Evolutionary conservation across 2,113 vertebrate species (phyloP), one percentile per base, ranked within the genome.

Genomic region (Amblyornis subalaris): DNA sequence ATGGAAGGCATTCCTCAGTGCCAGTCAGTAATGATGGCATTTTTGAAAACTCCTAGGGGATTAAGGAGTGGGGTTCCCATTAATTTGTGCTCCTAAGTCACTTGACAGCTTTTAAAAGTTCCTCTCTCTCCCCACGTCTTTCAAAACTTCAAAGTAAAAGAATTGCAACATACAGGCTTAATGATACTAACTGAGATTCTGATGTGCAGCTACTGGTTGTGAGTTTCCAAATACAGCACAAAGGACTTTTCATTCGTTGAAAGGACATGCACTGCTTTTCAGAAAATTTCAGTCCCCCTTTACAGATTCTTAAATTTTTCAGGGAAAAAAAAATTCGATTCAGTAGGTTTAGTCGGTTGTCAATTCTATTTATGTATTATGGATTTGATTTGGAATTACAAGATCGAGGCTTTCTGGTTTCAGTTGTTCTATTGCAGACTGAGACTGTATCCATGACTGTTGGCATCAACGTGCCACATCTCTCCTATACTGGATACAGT

Each of bases 1-100:
- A 67, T 38, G 36, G 79, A 76, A 89, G 53, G 61, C 48, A 70
- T n/a, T 44, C 70, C 75, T 80, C 75, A 71, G 40, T 22, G 73
- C 66, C 69, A 26, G 62, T 72, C 91, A 78, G 50, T 91, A 94
- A 89, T 11, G 77, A 91, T 47, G 42, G 66, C n/a, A 65, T 78
- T 89, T 95, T 79, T 75, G 54, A 92, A 86, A 92, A 72, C 36
- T 91, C 67, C 70, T 20, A 3, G 20, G 33, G 70, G 77, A 85
- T 33, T 64, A 55, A 60, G 77, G 40, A 87, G 28, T 42, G 35
- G 14, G 13, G 17, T 64, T 78, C 57, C 77, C 45, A 85, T 91
- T 95, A 92, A 81, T 92, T 81, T 92, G 87, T 55, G 76, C 73
- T 90, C 84, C 69, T 81, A 87, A 94, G 69, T 90, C 65, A 90